Conservation (phyloP, 2,888 invertebrate species). For the Callinectes sapidus region DNA sequence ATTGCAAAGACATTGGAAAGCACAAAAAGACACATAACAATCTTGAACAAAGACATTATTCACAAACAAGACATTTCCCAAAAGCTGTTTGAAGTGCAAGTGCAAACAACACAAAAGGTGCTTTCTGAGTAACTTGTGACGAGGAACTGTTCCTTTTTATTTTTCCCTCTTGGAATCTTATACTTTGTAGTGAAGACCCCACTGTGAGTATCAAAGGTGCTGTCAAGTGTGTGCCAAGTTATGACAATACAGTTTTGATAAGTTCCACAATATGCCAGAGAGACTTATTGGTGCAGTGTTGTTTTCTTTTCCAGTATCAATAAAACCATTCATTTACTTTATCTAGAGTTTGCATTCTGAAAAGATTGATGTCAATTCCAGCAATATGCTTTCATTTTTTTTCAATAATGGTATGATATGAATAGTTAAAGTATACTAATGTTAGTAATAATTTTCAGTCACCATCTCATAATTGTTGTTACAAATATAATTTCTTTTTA, state of each 20-base stretch:
- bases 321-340: too few species aligned
- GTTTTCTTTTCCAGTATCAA: neutral
- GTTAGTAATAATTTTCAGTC: neutral
- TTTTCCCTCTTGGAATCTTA: neutral
- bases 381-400: neutral
- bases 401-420: neutral
- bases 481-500: neutral
- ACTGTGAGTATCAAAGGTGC: neutral
- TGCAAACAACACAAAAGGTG: constrained; percentile 14
- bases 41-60: neutral
- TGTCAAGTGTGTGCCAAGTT: neutral
- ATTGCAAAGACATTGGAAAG: neutral
- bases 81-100: neutral
- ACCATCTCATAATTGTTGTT: neutral
- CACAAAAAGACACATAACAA: neutral
- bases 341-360: neutral
- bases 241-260: neutral
- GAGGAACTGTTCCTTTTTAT: neutral
- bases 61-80: neutral
- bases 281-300: too few species aligned
- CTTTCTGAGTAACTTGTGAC: neutral
- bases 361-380: neutral
- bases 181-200: neutral
- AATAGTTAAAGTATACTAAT: neutral
- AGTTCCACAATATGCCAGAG: neutral